Percentiles rank a stretch among this genome's conserved stretches.
These are phyloP conservation scores for Platichthys stellatus DNA, from an alignment of 2,113 vertebrate genomes.

Conservation along the genomic window DNA sequence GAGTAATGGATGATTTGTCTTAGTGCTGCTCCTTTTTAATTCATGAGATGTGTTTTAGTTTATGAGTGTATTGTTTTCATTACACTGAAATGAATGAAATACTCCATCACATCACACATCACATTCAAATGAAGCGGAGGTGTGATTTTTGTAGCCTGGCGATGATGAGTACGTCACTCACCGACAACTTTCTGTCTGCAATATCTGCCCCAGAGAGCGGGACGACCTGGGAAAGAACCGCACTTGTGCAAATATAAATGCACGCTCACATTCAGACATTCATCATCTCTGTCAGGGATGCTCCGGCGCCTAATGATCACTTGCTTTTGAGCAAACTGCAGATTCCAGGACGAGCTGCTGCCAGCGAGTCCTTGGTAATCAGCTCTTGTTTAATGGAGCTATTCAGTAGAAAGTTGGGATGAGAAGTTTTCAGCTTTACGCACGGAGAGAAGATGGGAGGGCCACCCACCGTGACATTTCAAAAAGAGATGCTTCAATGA, in stretches of 20 bases:
- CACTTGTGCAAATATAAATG: conserved; percentile 18
- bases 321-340: conserved; percentile 36
- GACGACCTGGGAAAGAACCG: conserved; percentile 27
- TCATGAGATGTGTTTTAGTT: background rate
- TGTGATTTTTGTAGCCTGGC: conserved; percentile 41
- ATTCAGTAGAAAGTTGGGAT: conserved; percentile 25
- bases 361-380: conserved; percentile 35
- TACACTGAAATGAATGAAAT: background rate
- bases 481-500: conserved; percentile 38
- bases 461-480: conserved; percentile 32
- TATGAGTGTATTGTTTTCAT: background rate
- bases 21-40: background rate
- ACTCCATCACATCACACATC: conserved; percentile 35
- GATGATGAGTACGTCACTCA: conserved; percentile 37
- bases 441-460: conserved; percentile 23
- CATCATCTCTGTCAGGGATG: conserved; percentile 46
- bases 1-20: no score
- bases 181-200: conserved; percentile 9
- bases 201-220: conserved; percentile 14
- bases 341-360: conserved; percentile 23
- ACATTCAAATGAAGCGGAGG: conserved; percentile 25
- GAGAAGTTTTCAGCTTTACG: conserved; percentile 43
- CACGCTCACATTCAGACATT: conserved; percentile 19
- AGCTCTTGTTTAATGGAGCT: conserved; percentile 31
- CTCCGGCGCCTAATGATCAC: conserved; percentile 18